These are phyloP conservation scores for Podarcis lilfordi DNA, from an alignment of 2,797 vertebrate genomes.

Conservation along the genomic window DNA sequence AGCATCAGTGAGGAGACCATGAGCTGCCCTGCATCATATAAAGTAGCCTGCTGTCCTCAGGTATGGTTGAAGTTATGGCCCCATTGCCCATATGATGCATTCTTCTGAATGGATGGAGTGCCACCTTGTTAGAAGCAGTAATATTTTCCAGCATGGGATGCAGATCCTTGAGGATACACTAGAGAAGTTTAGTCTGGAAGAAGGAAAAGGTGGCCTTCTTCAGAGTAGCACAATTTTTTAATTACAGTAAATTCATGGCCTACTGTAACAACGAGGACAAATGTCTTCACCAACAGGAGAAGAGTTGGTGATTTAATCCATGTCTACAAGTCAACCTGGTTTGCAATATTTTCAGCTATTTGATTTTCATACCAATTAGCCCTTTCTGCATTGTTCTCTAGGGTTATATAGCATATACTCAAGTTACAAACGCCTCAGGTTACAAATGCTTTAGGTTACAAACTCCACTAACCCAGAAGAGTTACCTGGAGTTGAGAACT, in stretches of 20 bases:
- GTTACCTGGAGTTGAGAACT: too few relatives aligned
- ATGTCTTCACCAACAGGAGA: not conserved
- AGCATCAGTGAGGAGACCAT: too few relatives aligned
- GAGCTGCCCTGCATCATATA: not conserved
- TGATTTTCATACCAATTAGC: not conserved
- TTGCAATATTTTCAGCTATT: not conserved
- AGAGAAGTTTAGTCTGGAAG: not conserved
- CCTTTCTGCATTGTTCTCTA: not conserved
- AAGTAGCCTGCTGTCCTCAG: not conserved
- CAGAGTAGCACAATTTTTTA: not conserved
- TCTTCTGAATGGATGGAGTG: too few relatives aligned
- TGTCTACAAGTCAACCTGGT: not conserved
- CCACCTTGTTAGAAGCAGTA: not conserved
- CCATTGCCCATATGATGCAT: too few relatives aligned
- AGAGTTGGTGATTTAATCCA: not conserved
- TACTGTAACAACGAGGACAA: not conserved
- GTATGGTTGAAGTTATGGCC: too few relatives aligned
- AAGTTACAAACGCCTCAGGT: too few relatives aligned
- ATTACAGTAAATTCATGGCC: not conserved
- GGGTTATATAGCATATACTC: too few relatives aligned
- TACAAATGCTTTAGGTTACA: too few relatives aligned
- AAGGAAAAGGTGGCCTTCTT: not conserved
- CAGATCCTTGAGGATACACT: not conserved
- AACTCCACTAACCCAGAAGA: too few relatives aligned
- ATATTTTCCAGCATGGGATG: not conserved